Conservation (phyloP, 2,888 invertebrate species). For the Heliconius erato region DNA sequence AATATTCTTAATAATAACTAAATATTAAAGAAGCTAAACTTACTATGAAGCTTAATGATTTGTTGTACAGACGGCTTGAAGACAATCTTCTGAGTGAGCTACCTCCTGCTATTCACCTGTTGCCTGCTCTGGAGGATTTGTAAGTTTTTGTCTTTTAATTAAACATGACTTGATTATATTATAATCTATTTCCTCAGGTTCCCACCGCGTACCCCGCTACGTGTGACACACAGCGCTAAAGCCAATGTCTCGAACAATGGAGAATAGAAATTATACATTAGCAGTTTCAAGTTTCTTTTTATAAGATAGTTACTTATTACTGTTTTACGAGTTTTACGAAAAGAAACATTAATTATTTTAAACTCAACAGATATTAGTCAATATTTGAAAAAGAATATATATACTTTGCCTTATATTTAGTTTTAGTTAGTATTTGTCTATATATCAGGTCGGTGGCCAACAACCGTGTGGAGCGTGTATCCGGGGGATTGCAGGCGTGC, state of each 20-base stretch:
- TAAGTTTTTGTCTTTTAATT: slow-evolving; percentile 84
- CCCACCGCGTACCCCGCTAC: too few species aligned
- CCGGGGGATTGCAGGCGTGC: slow-evolving; percentile 89
- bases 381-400: too few species aligned
- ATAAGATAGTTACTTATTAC: too few species aligned
- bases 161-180: neutral
- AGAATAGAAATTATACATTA: too few species aligned
- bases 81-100: slow-evolving; percentile 87
- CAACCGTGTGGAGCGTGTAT: slow-evolving; percentile 92
- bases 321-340: too few species aligned
- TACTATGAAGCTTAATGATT: neutral
- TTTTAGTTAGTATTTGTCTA: neutral
- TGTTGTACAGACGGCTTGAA: slow-evolving; percentile 71
- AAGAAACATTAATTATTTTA: too few species aligned
- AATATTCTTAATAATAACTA: too few species aligned
- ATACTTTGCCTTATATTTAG: too few species aligned
- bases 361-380: too few species aligned
- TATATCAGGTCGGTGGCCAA: slow-evolving; percentile 90
- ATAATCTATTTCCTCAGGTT: neutral
- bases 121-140: slow-evolving; percentile 93
- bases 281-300: too few species aligned
- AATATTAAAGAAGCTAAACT: neutral
- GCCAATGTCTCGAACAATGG: too few species aligned
- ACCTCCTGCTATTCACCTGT: slow-evolving; percentile 90
- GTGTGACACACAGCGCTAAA: too few species aligned